Conservation (phyloP, 2,113 vertebrate genomes). For the Plestiodon gilberti region DNA sequence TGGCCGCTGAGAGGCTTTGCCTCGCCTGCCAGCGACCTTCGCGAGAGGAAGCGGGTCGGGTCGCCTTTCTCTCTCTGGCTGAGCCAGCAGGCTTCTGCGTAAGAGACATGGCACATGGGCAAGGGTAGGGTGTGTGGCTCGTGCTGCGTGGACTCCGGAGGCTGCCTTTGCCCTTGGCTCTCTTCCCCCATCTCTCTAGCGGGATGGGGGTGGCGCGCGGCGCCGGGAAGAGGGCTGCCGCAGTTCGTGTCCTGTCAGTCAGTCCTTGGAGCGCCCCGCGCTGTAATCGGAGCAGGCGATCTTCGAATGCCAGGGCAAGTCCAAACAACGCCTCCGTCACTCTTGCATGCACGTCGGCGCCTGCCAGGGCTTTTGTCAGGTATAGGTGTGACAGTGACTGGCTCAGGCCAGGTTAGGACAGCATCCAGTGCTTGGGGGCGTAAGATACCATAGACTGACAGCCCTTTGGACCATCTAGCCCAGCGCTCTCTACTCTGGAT, state of each 20-base stretch:
- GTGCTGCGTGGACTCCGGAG: not conserved
- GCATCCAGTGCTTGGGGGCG: too few species aligned
- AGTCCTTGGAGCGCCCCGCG: not conserved
- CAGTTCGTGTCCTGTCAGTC: not conserved
- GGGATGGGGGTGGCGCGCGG: not conserved
- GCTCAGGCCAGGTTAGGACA: not conserved
- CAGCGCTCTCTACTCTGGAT: not conserved
- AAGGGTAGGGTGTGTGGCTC: not conserved
- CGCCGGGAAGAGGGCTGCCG: not conserved
- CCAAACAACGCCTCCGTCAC: not conserved
- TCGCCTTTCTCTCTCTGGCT: not conserved
- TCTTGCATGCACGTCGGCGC: not conserved
- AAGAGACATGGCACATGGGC: too few species aligned
- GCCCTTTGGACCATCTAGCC: not conserved
- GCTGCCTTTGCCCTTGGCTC: fast-evolving
- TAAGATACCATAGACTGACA: too few species aligned
- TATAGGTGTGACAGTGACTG: not conserved
- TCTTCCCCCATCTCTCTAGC: fast-evolving
- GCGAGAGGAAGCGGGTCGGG: fast-evolving
- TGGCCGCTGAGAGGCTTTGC: not conserved
- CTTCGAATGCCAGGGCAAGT: not conserved
- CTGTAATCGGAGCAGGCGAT: not conserved
- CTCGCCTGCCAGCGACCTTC: fast-evolving
- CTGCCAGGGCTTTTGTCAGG: not conserved
- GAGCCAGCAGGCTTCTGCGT: not conserved